A percentile compares a stretch with the other conserved stretches of the same genome.
phyloP scores from a whole-genome alignment of 2,888 invertebrate genomes.

The Kryphioiulus occultus region DNA sequence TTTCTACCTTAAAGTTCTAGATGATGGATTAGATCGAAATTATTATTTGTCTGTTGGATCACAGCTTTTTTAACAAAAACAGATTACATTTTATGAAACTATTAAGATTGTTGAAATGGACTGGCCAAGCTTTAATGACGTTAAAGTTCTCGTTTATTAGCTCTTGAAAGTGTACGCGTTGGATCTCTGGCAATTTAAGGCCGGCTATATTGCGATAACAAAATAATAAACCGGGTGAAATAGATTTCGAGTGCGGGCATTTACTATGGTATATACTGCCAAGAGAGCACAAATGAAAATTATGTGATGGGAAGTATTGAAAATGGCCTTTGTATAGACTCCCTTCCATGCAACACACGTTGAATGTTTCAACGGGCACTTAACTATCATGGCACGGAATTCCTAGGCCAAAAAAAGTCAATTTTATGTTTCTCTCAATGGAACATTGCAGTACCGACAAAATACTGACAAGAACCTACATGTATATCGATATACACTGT shows the following conservation, averaged over 20 bases:
- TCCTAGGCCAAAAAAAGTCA: slow-evolving; percentile 4
- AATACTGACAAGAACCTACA: background rate
- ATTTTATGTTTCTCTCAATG: slow-evolving; percentile 24
- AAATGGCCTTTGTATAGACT: slow-evolving; percentile 14
- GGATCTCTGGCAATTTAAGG: background rate
- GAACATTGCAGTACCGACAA: background rate
- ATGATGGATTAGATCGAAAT: too few species aligned
- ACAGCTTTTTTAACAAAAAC: background rate
- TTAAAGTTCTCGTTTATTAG: slow-evolving; percentile 27
- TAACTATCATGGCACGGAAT: background rate
- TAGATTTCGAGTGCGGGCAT: slow-evolving; percentile 16
- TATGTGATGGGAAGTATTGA: slow-evolving; percentile 21
- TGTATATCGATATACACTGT: background rate
- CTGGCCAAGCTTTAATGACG: background rate
- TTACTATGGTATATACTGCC: background rate
- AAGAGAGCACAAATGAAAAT: slow-evolving; percentile 28
- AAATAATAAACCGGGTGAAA: background rate
- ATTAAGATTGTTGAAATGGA: background rate
- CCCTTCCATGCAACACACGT: background rate
- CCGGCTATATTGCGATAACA: slow-evolving; percentile 13
- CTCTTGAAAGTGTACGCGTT: background rate
- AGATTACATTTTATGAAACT: background rate
- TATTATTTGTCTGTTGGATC: background rate
- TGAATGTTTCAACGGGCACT: background rate
- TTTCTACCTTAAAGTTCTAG: too few species aligned